A percentile compares a stretch with the other conserved stretches of the same genome.
phyloP scores from a whole-genome alignment of 1,140 invertebrate genomes.

The Prorops nasuta region DNA sequence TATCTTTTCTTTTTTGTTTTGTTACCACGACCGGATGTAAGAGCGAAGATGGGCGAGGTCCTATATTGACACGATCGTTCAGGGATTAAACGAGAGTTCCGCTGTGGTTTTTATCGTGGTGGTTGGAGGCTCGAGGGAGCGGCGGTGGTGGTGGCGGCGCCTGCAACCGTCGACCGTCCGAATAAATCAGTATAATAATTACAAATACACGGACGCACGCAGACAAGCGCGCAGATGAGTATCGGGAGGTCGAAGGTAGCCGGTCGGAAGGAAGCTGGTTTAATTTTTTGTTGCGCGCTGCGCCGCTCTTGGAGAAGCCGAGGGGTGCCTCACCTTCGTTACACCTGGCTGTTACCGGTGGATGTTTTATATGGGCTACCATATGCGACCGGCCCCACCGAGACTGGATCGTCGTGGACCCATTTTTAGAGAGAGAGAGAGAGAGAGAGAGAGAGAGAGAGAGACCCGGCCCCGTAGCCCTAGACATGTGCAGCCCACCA shows the following conservation, averaged over 20 bases:
- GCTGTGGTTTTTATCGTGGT: slow-evolving; percentile 16
- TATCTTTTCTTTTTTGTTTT: too few species aligned
- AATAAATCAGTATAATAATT: slow-evolving; percentile 45
- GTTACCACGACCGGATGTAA: too few species aligned
- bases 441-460: too few species aligned
- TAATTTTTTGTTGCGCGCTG: slow-evolving; percentile 50
- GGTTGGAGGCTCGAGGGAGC: slow-evolving; percentile 4
- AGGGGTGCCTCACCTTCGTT: slow-evolving; percentile 48
- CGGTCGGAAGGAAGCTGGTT: slow-evolving; percentile 52
- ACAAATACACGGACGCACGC: slow-evolving; percentile 19
- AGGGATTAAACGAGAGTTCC: slow-evolving; percentile 21
- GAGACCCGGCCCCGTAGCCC: slow-evolving; percentile 38
- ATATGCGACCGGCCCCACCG: slow-evolving; percentile 53
- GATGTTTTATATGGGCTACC: slow-evolving; percentile 43
- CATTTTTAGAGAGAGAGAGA: slow-evolving; percentile 46
- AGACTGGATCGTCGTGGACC: slow-evolving; percentile 50
- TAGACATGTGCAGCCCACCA: slow-evolving; percentile 38
- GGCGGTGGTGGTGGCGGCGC: too few species aligned
- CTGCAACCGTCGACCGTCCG: slow-evolving; percentile 12
- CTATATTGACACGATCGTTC: too few species aligned
- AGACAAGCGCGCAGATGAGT: slow-evolving; percentile 15
- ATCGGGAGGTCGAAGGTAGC: slow-evolving; percentile 34
- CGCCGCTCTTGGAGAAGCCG: slow-evolving; percentile 35
- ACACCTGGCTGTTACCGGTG: slow-evolving; percentile 52
- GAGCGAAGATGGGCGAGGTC: too few species aligned